Evolutionary conservation across 64 coral and sea anemone genomes (phyloP), one percentile per base, ranked within the genome.

Genomic region (Pocillopora damicornis): DNA sequence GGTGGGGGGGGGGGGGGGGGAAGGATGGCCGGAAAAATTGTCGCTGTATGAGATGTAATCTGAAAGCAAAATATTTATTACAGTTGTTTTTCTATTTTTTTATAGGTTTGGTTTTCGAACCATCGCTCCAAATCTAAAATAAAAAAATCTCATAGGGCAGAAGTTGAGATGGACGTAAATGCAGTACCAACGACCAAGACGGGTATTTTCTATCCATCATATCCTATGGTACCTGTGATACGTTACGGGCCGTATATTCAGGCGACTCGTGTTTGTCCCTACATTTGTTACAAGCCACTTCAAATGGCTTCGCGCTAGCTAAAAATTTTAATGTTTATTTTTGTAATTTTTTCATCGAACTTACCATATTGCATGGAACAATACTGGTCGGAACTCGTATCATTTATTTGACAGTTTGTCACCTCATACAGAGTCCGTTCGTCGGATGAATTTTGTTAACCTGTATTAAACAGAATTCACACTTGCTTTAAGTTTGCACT

Each of bases 101-200:
- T 58, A 72, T 34, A 92, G 90, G 90, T 92, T 45, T 92, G 90
- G 90, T 92, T 92, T 77, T 92, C 90, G 56, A 92, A 92, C 66
- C 75, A 86, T 59, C 90, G 90, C 15, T 92, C 90, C 62, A 92
- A 92, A 78, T 84, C 82, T 5, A 92, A 92, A 92, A 37, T 18
- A 36, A 85, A 58, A 42, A 73, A 66, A 72, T 69, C 22, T 37
- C 63, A 73, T 42, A 85, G 56, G 23, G 63, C 81, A 68, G 81
- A 85, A 20, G 65, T 57, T 23, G 37, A 85, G 35, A 18, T 34
- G 14, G 63, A 72, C 16, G 65, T 23, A 34, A 57, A 7, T 57
- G 5, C 81, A 8, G n/a, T 18, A 23, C 62, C 81, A 9, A 66
- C 68, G 9, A 66, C 68, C 1, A 72, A 58, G 65, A 85, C 81